phyloP scores from a whole-genome alignment of 2,797 vertebrate genomes.

The Fistularia commersonii region DNA sequence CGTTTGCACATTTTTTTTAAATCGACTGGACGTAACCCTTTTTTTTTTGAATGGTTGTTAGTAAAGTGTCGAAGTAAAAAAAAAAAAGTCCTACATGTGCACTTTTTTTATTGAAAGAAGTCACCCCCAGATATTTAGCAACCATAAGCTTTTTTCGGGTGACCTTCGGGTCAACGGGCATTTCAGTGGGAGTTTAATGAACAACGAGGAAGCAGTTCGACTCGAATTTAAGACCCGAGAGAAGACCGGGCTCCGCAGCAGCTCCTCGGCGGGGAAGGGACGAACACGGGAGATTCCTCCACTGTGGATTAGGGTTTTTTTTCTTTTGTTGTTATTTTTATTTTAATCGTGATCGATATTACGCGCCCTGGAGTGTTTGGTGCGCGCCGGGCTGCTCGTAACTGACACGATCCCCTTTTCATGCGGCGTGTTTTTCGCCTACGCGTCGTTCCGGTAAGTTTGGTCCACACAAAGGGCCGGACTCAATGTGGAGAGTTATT shows the following conservation, averaged over 20 bases:
- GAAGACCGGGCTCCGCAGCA: slow-evolving; percentile 52
- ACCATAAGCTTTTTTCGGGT: slow-evolving; percentile 93
- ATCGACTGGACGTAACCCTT: too few species aligned
- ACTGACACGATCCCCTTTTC: slow-evolving; percentile 76
- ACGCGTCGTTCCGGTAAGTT: slow-evolving; percentile 84
- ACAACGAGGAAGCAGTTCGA: slow-evolving; percentile 91
- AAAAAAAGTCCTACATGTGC: slow-evolving; percentile 75
- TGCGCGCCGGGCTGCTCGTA: slow-evolving; percentile 66
- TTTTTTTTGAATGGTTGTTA: too few species aligned
- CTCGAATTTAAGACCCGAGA: slow-evolving; percentile 52
- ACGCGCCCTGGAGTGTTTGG: slow-evolving; percentile 47
- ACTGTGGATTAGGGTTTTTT: too few species aligned
- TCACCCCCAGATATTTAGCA: slow-evolving; percentile 86
- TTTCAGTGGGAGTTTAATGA: slow-evolving; percentile 99
- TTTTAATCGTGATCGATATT: slow-evolving; percentile 34
- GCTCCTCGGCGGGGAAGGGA: slow-evolving; percentile 76
- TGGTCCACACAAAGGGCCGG: slow-evolving; percentile 73
- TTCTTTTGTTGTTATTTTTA: too few species aligned
- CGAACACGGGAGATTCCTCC: too few species aligned
- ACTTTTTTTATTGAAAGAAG: slow-evolving; percentile 83
- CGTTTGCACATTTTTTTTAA: too few species aligned
- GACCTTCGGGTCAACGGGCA: slow-evolving; percentile 90
- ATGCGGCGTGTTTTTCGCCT: slow-evolving; percentile 79
- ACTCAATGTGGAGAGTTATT: slow-evolving; percentile 63
- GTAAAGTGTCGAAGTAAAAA: slow-evolving; percentile 5